Evolutionary conservation across 2,797 vertebrate genomes (phyloP), one percentile per base, ranked within the genome.

Genomic region (Neopelma chrysocephalum): DNA sequence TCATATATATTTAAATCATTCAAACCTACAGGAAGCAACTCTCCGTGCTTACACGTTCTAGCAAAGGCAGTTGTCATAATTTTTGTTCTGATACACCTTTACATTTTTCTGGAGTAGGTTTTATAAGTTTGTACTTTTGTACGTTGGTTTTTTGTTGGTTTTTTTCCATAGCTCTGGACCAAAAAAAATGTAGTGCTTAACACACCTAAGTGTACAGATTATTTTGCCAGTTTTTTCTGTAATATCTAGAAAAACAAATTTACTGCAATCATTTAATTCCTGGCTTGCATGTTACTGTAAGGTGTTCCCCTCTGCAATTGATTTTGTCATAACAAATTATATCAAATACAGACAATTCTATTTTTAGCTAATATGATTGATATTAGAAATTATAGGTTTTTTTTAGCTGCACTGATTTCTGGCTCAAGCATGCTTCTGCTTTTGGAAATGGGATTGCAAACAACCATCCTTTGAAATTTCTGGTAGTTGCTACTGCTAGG

Each of bases 1-100:
- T 96, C 91, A 93, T 97, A 93, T 94, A 93, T 94, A 96, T 96
- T 96, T 93, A 97, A 96, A 94, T 97, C 94, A 96, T 53, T 96
- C 96, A 97, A 95, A 96, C 40, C 54, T 70, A 94, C 64, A 68
- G 57, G 87, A 96, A 92, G 64, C 66, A 96, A 92, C 61, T 95
- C 87, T 56, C 69, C 2, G 7, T 72, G 84, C 69, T 84, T 84
- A 71, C 56, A 78, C 3, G 0, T 54, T 78, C 70, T 36, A 93
- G 73, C 34, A 92, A 95, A 92, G 94, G 18, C 86, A 94, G 83
- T 90, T 95, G 83, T 91, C 68, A 83, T 43, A 57, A 89, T 92
- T 92, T 87, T 78, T 91, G 12, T 31, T 91, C 50, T 88, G 20
- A 53, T 84, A 43, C 13, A 83, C 48, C 23, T 86, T 57, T 88